Evolutionary conservation across 2,113 vertebrate species (phyloP), one percentile per base, ranked within the genome.

Genomic region (Ceuthmochares aereus): DNA sequence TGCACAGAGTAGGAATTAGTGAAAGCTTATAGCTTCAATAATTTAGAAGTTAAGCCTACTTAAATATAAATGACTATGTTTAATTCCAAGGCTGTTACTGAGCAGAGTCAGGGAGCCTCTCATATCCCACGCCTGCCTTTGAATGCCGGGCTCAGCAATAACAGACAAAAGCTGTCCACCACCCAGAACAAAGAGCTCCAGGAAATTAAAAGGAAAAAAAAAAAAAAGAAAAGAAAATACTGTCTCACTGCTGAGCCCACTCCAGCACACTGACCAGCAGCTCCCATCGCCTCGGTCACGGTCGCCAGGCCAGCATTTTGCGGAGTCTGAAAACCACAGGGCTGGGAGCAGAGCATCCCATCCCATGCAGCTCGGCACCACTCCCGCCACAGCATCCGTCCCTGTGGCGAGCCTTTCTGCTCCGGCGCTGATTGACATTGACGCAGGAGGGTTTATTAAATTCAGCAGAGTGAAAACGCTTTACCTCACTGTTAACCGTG

Each of bases 111-210:
- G 94, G 55, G 76, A 97, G 96, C 96, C 96, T 91, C 97, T 87
- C 70, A 47, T 93, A 96, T 96, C 73, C 93, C 89, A 80, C 83
- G 90, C 95, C 87, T 75, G 96, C 95, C 92, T 86, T 88, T 90
- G 93, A 96, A 93, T 59, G 91, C 85, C 68, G 91, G 97, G 97
- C 95, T 98, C 97, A 97, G 94, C 95, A 97, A 78, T 92, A 95
- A 96, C 90, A 97, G 97, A 98, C 97, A 98, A 98, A 97, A 96
- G 96, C 98, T 97, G 97, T 97, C 98, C 98, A 97, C 98, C 96
- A 97, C 83, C 43, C 89, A 43, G 93, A 98, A 98, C 98, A 98
- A 98, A 97, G 97, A 96, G 89, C 94, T 91, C 95, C 93, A 95
- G 96, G 91, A 97, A 97, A 97, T 97, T 97, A 91, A 95, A 97